A percentile compares a stretch with the other conserved stretches of the same genome.
Conservation (phyloP, 1,140 invertebrate species). For the Tetragonula clypearis region DNA sequence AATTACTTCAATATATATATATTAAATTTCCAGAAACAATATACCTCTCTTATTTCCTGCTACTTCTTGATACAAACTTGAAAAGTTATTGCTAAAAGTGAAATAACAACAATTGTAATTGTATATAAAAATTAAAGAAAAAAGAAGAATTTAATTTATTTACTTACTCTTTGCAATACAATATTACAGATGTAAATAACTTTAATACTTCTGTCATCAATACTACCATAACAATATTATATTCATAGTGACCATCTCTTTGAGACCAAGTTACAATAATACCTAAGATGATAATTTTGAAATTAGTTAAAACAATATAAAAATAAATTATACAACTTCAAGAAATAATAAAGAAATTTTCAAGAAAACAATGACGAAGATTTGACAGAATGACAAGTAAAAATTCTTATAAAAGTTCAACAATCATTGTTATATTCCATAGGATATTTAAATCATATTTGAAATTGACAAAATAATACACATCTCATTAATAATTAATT, state of each 20-base stretch:
- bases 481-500: background rate
- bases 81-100: conserved; percentile 80
- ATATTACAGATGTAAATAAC: conserved; percentile 86
- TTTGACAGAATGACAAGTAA: conserved; percentile 13
- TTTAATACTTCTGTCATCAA: conserved; percentile 94
- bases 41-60: conserved; percentile 82
- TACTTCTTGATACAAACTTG: conserved; percentile 82
- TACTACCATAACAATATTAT: conserved; percentile 94
- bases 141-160: background rate
- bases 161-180: conserved; percentile 89
- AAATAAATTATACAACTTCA: background rate
- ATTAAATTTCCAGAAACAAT: background rate
- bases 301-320: background rate
- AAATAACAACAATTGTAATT: conserved; percentile 19
- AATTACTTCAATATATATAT: background rate
- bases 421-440: background rate
- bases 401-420: background rate
- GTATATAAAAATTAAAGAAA: background rate
- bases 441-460: background rate
- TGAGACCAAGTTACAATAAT: conserved; percentile 95
- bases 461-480: conserved; percentile 11
- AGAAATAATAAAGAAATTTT: background rate
- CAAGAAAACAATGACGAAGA: background rate
- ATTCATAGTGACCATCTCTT: conserved; percentile 91
- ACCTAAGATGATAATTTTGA: conserved; percentile 83